These are phyloP conservation scores for Lasius fuliginosus DNA, from an alignment of 2,888 invertebrate species.

Conservation along the genomic window DNA sequence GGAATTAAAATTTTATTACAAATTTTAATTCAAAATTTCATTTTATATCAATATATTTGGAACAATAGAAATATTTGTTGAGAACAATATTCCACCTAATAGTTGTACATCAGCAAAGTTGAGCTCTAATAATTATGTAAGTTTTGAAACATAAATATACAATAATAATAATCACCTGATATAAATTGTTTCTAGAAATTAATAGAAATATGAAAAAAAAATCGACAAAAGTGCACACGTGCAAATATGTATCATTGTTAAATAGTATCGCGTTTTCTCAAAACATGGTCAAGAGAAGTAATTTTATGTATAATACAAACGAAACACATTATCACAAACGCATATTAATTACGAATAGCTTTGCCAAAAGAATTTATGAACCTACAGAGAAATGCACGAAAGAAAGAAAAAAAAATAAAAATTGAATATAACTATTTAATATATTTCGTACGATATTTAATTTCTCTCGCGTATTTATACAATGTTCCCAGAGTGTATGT, in stretches of 20 bases:
- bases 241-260: not conserved
- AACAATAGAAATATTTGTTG: not conserved
- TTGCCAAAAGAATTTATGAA: not conserved
- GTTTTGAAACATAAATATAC: not conserved
- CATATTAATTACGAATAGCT: not conserved
- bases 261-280: not conserved
- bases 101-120: not conserved
- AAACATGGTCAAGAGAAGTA: not conserved
- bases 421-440: not conserved
- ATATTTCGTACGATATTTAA: not conserved
- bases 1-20: not conserved
- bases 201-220: not conserved
- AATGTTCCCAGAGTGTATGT: not conserved
- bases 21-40: not conserved
- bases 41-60: not conserved
- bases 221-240: not conserved
- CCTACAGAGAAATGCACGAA: too few species aligned
- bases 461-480: not conserved
- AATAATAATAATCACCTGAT: not conserved
- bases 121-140: not conserved
- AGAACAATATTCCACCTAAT: not conserved
- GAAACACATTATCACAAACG: not conserved
- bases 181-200: constrained; percentile 4
- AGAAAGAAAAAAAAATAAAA: not conserved
- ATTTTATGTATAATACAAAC: not conserved